These are phyloP conservation scores for Poeciliopsis presidionis DNA, from an alignment of 2,797 vertebrate species.

Conservation along the genomic window DNA sequence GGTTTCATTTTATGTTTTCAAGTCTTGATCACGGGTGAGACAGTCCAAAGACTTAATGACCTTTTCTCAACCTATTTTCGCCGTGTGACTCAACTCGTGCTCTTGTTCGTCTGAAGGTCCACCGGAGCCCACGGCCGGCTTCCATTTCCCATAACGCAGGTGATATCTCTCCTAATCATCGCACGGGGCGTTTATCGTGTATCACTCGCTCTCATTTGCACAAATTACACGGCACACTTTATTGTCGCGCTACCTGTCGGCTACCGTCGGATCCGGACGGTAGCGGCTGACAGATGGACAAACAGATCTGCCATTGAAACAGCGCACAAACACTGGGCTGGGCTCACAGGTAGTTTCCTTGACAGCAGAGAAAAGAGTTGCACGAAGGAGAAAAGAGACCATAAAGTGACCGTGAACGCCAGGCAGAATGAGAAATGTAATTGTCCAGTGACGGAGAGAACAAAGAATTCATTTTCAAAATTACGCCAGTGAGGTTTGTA, in stretches of 20 bases:
- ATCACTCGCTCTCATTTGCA: constrained; percentile 15
- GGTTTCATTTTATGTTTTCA: not conserved
- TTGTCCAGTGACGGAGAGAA: constrained; percentile 65
- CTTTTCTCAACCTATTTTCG: not conserved
- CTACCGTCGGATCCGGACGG: constrained; percentile 2
- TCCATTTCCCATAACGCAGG: not conserved
- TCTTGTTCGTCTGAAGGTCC: not conserved
- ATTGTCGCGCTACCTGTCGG: not conserved
- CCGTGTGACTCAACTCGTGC: not conserved
- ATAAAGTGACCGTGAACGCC: constrained; percentile 76
- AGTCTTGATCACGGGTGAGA: not conserved
- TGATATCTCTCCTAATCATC: not conserved
- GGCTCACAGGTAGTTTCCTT: constrained; percentile 28
- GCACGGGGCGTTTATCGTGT: not conserved
- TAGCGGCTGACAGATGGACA: constrained; percentile 9
- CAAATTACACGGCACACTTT: not conserved
- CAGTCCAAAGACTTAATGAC: not conserved
- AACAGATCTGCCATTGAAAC: constrained; percentile 20
- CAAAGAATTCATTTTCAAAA: constrained; percentile 73
- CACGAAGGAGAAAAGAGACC: constrained; percentile 64
- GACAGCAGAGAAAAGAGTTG: constrained; percentile 32
- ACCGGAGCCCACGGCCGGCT: not conserved
- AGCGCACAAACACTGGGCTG: constrained; percentile 10
- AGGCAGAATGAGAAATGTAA: constrained; percentile 75
- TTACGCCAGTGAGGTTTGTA: constrained; percentile 68